Conservation (phyloP, 2,888 invertebrate species). For the Limulus polyphemus region DNA sequence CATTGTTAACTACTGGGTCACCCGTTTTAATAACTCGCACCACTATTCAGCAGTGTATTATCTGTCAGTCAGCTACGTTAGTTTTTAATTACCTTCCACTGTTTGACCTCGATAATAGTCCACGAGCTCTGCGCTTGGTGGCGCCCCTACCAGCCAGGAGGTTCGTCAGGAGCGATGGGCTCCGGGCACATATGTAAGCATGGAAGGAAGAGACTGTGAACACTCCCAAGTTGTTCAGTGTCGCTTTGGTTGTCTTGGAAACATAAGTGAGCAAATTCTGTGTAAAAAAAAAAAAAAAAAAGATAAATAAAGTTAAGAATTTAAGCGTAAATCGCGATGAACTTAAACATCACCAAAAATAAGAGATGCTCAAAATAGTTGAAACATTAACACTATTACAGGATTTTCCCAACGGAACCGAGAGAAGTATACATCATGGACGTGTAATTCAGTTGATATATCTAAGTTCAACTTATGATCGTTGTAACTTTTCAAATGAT, state of each 20-base stretch:
- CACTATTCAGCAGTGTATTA: too few relatives aligned
- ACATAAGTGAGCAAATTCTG: constrained; percentile 92
- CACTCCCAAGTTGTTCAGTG: constrained; percentile 85
- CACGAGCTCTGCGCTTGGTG: constrained; percentile 71
- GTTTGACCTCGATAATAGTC: constrained; percentile 63
- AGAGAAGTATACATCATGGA: background rate
- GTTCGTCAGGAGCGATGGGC: constrained; percentile 83
- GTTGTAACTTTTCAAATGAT: too few relatives aligned
- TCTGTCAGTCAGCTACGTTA: too few relatives aligned
- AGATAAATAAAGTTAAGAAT: constrained; percentile 3
- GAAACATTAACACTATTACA: too few relatives aligned
- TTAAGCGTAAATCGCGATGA: too few relatives aligned
- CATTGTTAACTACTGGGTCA: too few relatives aligned
- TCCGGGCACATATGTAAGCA: constrained; percentile 91
- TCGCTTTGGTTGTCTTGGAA: constrained; percentile 85
- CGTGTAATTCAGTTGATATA: background rate
- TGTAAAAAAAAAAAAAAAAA: constrained; percentile 40
- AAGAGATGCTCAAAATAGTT: too few relatives aligned
- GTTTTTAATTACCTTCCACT: constrained; percentile 26
- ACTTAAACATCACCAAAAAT: too few relatives aligned
- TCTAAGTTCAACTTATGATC: background rate
- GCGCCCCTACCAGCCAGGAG: constrained; percentile 78
- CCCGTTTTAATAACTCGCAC: too few relatives aligned
- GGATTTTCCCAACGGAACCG: too few relatives aligned
- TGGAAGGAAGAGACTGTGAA: constrained; percentile 97